Conservation (phyloP, 2,113 vertebrate species). For the Delphinus delphis region DNA sequence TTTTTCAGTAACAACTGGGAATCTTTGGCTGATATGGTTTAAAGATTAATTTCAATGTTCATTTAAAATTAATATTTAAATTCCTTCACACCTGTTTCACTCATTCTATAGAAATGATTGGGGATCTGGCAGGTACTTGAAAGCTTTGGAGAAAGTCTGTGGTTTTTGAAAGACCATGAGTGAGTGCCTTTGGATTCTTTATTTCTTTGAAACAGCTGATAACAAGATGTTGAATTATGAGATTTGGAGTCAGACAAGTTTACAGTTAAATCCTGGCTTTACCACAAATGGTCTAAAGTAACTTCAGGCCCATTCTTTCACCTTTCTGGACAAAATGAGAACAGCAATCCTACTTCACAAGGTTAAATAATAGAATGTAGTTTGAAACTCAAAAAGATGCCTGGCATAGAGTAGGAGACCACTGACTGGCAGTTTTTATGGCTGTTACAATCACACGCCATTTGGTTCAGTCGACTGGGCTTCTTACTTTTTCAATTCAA, state of each 20-base stretch:
- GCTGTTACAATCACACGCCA: background rate
- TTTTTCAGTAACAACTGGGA: background rate
- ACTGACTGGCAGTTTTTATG: background rate
- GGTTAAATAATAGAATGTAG: background rate
- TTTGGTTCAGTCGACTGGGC: background rate
- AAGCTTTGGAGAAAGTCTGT: background rate
- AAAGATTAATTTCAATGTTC: background rate
- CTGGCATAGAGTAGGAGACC: too few relatives aligned
- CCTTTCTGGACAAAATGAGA: background rate
- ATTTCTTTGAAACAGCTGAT: background rate
- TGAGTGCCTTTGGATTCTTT: background rate
- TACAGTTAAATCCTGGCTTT: background rate
- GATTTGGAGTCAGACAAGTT: background rate
- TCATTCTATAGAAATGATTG: background rate
- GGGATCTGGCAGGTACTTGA: background rate
- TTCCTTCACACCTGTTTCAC: background rate
- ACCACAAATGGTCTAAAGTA: background rate
- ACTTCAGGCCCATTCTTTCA: background rate
- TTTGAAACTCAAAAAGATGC: background rate
- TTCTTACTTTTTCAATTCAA: background rate
- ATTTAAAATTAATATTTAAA: constrained; percentile 26
- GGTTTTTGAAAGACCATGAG: background rate
- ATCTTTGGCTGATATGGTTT: background rate
- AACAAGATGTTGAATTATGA: background rate
- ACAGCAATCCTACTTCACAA: background rate